These are phyloP conservation scores for Pogonognathellus flavescens DNA, from an alignment of 1,140 invertebrate genomes.

Conservation along the genomic window DNA sequence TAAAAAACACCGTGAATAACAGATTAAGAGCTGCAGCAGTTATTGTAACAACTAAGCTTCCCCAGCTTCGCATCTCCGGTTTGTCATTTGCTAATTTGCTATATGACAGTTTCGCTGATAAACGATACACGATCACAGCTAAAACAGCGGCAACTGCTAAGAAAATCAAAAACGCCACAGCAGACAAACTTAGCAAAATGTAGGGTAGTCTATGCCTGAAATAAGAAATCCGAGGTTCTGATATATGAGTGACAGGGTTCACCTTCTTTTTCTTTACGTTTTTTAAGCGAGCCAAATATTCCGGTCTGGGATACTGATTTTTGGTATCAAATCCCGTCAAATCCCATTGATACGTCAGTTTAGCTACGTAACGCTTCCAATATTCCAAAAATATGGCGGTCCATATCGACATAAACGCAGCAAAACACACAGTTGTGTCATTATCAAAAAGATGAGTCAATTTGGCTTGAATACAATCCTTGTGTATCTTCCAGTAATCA, in stretches of 20 bases:
- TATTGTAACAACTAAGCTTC: constrained; percentile 75
- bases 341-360: constrained; percentile 93
- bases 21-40: constrained; percentile 91
- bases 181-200: constrained; percentile 85
- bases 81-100: constrained; percentile 67
- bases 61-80: constrained; percentile 32
- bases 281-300: constrained; percentile 80
- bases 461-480: constrained; percentile 88
- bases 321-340: constrained; percentile 87
- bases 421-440: constrained; percentile 91
- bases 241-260: constrained; percentile 82
- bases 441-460: constrained; percentile 97
- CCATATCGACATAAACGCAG: constrained; percentile 98
- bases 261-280: constrained; percentile 76
- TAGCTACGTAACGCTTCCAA: too few relatives aligned
- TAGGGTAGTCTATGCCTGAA: constrained; percentile 88
- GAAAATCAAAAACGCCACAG: constrained; percentile 75
- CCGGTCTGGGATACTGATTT: constrained; percentile 88
- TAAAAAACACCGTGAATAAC: constrained; percentile 86
- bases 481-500: constrained; percentile 93
- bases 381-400: too few relatives aligned
- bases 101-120: constrained; percentile 84
- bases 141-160: constrained; percentile 81
- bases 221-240: constrained; percentile 88
- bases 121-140: constrained; percentile 91